Base-by-base conservation (phyloP, 2,888 invertebrate species). In the Cantharis nigra region DNA sequence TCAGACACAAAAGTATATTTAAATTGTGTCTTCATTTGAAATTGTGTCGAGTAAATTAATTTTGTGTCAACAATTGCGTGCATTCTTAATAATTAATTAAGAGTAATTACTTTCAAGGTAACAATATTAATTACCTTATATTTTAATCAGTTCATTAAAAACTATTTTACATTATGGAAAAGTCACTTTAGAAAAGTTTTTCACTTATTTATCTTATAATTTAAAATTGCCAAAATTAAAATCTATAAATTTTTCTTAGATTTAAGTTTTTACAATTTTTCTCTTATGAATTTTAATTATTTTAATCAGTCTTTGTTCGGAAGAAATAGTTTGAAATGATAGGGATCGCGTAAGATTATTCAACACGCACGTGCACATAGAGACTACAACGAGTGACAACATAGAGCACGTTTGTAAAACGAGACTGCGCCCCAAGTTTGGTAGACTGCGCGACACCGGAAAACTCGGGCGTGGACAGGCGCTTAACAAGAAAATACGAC, bases 391-490 rank as follows among this genome's bases (percentile, higher is more conserved):
- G 71, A 69, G 72, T 76, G 63, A 63, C 69, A 80, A 69, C 75
- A 65, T 72, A 76, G 76, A 79, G 72, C 73, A 78, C 80, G 72
- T 74, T 76, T 69, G n/a, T 67, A 20, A 67, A 72, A 63, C 33
- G 80, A 80, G 80, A 80, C 80, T 80, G 80, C 80, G 80, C 80
- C 76, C 67, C 33, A 69, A 76, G 74, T 70, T 74, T 74, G 75
- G 71, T 70, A 80, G 80, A 80, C 80, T 78, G 80, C 78, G 80
- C 80, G 80, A 72, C 78, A 76, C 80, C 76, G 74, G 78, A 74
- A 75, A 78, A 74, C 72, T 79, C 79, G 79, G 79, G 79, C 78
- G 79, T 79, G 79, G 79, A 79, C 77, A 78, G 70, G 63, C 70
- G 77, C 70, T 79, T 75, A 73, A 72, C 74, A 74, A 76, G 71